phyloP scores from a whole-genome alignment of 2,797 vertebrate species.

The Syngnathus rostellatus region DNA sequence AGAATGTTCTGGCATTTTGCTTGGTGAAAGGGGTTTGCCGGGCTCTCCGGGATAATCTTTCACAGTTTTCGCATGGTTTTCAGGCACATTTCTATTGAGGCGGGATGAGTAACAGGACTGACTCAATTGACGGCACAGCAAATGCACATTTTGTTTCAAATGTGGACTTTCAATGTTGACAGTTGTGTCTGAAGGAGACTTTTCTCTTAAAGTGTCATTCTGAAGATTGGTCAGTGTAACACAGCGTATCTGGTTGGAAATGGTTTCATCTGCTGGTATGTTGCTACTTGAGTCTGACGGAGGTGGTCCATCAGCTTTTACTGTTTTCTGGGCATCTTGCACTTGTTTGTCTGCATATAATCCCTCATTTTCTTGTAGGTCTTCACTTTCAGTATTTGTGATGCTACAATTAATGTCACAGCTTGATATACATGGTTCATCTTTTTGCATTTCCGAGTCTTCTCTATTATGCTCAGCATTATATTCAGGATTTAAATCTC shows the following conservation, averaged over 20 bases:
- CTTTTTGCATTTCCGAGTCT: constrained; percentile 6
- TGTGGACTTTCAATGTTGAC: constrained; percentile 5
- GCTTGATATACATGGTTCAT: neutral
- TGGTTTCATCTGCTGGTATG: neutral
- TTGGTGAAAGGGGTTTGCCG: neutral
- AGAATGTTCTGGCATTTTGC: constrained; percentile 2
- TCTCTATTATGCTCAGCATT: neutral
- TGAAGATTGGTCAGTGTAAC: constrained; percentile 9
- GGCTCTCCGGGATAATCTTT: neutral
- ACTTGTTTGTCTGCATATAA: neutral
- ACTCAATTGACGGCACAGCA: constrained; percentile 19
- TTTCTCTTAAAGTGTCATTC: constrained; percentile 9
- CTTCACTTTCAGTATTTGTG: constrained; percentile 5
- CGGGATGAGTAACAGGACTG: constrained; percentile 14
- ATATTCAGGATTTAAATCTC: neutral
- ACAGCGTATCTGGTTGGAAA: constrained; percentile 8
- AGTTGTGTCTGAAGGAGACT: constrained; percentile 2
- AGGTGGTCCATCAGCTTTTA: neutral
- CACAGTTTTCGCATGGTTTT: neutral
- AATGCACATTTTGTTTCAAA: constrained; percentile 21
- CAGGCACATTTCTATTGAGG: constrained; percentile 9
- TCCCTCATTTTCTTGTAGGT: constrained; percentile 13
- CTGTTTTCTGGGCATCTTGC: constrained; percentile 7
- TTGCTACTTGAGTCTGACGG: neutral
- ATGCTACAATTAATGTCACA: neutral